Base-by-base conservation (phyloP, 2,888 invertebrate genomes). In the Chymomyza fuscimana region DNA sequence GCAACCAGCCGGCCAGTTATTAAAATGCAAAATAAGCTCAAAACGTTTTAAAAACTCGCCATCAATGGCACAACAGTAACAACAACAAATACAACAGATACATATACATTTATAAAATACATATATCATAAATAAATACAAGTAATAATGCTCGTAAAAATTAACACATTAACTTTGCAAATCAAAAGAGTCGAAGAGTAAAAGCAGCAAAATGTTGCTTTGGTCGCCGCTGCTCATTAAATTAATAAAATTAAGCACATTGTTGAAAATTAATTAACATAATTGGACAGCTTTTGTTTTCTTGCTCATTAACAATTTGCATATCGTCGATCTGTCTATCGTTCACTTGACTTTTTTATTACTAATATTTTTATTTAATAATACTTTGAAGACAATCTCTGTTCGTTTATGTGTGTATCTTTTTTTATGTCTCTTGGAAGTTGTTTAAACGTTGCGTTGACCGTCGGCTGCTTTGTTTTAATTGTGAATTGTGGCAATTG, bases 251-350 rank as follows among this genome's bases (percentile, higher is more conserved):
- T 70, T 73, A 78, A 78, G 70, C 70, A 69, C 71, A 76, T 80
- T 86, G 78, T 79, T 82, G 68, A 76, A 70, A 66, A 70, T 75
- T 76, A 72, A 88, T 89, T 88, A 85, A 75, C 88, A 89, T 89
- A 88, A 88, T 89, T 89, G 79, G 78, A 46, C 75, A 67, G 9
- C 52, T 77, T 80, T 86, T 82, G 81, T 76, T 70, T 46, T 51
- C 22, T 54, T 65, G 51, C 65, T 66, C 62, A 65, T 61, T 68
- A 46, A 46, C 40, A 46, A 16, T 10, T 36, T 63, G 29, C 54
- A 54, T 54, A 54, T 54, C 40, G 22, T 19, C 54, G 54, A 54
- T 64, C 25, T 69, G 62, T 67, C 36, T 56, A 64, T 67, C 19
- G 50, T 32, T 36, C 5, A 29, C 60, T 60, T 63, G 46, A 46